Conservation (phyloP, 2,888 invertebrate genomes). For the Nephrocerus scutellatus region DNA sequence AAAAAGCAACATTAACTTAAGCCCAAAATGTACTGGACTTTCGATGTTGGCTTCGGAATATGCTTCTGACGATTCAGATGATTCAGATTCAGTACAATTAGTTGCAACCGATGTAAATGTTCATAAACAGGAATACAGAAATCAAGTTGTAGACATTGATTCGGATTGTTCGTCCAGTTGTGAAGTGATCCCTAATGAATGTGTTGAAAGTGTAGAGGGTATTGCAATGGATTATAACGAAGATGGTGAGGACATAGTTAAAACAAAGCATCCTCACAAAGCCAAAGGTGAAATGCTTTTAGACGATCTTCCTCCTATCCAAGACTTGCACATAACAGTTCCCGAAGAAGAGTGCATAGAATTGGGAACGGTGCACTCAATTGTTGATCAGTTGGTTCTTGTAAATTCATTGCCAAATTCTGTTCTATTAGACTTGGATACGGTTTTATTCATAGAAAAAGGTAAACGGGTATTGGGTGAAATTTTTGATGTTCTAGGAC, state of each 20-base stretch:
- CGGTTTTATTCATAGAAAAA: conserved; percentile 75
- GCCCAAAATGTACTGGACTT: too few relatives aligned
- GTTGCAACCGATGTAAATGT: too few relatives aligned
- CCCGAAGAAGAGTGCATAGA: conserved; percentile 66
- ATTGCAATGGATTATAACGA: conserved; percentile 31
- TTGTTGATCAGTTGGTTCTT: conserved; percentile 70
- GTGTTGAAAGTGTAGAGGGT: too few relatives aligned
- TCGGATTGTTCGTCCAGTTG: conserved; percentile 20
- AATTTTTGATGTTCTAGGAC: conserved; percentile 89
- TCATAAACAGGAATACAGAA: conserved; percentile 31
- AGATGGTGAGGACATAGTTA: conserved; percentile 20
- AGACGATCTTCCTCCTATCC: conserved; percentile 72
- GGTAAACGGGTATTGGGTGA: conserved; percentile 63
- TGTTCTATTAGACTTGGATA: conserved; percentile 78
- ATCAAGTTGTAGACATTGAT: conserved; percentile 30
- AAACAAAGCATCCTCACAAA: conserved; percentile 29
- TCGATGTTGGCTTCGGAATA: too few relatives aligned
- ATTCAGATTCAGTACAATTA: too few relatives aligned
- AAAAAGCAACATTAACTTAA: too few relatives aligned
- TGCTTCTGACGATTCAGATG: too few relatives aligned
- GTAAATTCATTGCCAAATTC: conserved; percentile 64
- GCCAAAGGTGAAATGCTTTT: conserved; percentile 47
- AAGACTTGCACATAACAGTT: conserved; percentile 72
- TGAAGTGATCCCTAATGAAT: neutral
- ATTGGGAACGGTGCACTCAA: conserved; percentile 64